Conservation (phyloP, 2,113 vertebrate species). For the Reinhardtius hippoglossoides region DNA sequence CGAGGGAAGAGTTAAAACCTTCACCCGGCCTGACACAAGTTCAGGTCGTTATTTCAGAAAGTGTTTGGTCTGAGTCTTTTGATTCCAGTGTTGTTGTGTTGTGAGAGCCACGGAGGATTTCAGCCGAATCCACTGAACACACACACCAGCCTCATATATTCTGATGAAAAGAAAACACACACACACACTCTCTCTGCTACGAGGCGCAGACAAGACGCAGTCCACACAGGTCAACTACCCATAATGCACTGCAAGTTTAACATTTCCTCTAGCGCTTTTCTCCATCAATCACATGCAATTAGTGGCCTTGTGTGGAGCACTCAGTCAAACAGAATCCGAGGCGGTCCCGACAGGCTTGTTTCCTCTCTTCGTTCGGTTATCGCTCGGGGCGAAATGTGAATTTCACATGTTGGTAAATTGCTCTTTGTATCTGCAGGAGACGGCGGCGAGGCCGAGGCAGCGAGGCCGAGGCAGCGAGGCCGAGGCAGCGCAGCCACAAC, state of each 20-base stretch:
- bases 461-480: conserved; percentile 2
- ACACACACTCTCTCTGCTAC: background rate
- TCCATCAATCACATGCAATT: conserved; percentile 69
- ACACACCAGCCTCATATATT: conserved; percentile 5
- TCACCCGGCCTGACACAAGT: background rate
- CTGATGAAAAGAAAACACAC: background rate
- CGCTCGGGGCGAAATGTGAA: conserved; percentile 34
- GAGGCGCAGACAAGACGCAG: conserved; percentile 48
- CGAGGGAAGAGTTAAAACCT: background rate
- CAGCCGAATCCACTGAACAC: conserved; percentile 5
- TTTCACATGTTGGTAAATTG: conserved; percentile 64
- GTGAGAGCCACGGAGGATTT: conserved; percentile 23
- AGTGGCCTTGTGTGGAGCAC: conserved; percentile 28
- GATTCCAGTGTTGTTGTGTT: conserved; percentile 35
- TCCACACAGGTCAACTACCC: conserved; percentile 52
- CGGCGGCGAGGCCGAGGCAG: background rate
- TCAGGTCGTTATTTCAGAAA: background rate
- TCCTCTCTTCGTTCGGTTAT: conserved; percentile 27
- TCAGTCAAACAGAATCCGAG: conserved; percentile 51
- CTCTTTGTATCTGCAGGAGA: conserved; percentile 46
- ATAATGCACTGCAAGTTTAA: conserved; percentile 57
- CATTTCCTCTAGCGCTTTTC: conserved; percentile 47
- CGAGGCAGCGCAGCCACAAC: too few species aligned
- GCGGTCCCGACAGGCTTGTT: conserved; percentile 28
- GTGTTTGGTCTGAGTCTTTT: conserved; percentile 12